Evolutionary conservation across 2,797 vertebrate genomes (phyloP).

Genomic region (Taenioides sp.): DNA sequence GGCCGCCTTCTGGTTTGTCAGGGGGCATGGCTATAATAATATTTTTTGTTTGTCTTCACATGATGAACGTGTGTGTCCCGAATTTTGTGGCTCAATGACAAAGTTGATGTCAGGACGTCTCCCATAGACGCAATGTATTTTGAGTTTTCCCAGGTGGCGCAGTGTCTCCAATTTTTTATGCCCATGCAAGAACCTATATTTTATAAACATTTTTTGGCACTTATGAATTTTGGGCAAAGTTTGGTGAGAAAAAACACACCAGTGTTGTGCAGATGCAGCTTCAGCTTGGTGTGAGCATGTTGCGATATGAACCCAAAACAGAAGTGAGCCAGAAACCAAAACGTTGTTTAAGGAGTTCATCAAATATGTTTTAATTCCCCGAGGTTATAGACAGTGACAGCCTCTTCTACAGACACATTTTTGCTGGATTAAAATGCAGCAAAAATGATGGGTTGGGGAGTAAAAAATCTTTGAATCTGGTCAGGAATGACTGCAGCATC

Average conservation of each 20-base stretch:
- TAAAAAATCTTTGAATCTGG: background rate
- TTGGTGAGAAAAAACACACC: constrained; percentile 35
- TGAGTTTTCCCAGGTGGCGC: too few species aligned
- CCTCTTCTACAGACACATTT: constrained; percentile 22
- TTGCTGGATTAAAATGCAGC: constrained; percentile 25
- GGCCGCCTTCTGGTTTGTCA: too few species aligned
- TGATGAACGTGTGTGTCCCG: too few species aligned
- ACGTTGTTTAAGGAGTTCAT: constrained; percentile 54
- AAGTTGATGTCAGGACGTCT: too few species aligned
- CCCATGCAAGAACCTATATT: too few species aligned
- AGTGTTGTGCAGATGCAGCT: constrained; percentile 33
- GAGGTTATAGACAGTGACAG: constrained; percentile 39
- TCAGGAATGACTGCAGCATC: constrained; percentile 25
- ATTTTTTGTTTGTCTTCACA: too few species aligned
- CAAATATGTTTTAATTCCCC: constrained; percentile 52
- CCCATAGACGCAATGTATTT: too few species aligned
- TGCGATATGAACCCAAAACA: constrained; percentile 26
- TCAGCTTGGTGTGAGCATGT: constrained; percentile 25
- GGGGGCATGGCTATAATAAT: too few species aligned
- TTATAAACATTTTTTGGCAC: too few species aligned
- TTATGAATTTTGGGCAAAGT: too few species aligned
- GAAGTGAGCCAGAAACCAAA: constrained; percentile 43
- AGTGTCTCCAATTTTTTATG: too few species aligned
- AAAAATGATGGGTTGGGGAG: constrained; percentile 9
- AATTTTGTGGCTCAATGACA: too few species aligned